Conservation (phyloP, 2,888 invertebrate species). For the Polyommatus icarus region DNA sequence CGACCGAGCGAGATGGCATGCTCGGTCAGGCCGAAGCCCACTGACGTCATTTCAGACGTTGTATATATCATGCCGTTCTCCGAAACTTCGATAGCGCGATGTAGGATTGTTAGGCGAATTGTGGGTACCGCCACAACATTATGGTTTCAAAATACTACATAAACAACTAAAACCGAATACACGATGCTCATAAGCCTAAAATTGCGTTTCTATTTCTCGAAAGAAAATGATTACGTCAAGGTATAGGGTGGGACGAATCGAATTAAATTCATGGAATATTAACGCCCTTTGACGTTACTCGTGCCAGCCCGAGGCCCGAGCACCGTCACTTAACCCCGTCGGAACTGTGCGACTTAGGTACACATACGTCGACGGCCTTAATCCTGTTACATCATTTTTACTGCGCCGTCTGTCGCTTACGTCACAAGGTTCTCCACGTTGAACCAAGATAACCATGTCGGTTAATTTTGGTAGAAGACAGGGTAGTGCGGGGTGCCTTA, state of each 20-base stretch:
- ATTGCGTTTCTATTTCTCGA: not conserved
- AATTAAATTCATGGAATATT: conserved; percentile 13
- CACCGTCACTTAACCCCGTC: not conserved
- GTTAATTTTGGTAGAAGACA: not conserved
- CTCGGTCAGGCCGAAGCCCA: too few species aligned
- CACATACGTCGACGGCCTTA: conserved; percentile 30
- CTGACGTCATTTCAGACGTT: too few species aligned
- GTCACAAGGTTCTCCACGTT: not conserved
- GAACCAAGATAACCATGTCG: too few species aligned
- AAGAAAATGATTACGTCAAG: not conserved
- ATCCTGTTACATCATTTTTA: conserved; percentile 37
- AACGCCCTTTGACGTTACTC: not conserved
- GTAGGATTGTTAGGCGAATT: too few species aligned
- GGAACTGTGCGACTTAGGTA: not conserved
- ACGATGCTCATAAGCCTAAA: not conserved
- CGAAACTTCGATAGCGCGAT: too few species aligned
- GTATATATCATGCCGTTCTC: too few species aligned
- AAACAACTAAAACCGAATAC: not conserved
- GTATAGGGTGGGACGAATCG: not conserved
- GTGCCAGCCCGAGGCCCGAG: not conserved
- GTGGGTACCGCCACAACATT: too few species aligned
- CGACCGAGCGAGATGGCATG: too few species aligned
- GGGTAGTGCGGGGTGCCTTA: too few species aligned
- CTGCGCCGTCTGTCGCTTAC: conserved; percentile 26
- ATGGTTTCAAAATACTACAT: too few species aligned